Evolutionary conservation across 2,113 vertebrate species (phyloP).

Genomic region (Phrynocephalus versicolor): DNA sequence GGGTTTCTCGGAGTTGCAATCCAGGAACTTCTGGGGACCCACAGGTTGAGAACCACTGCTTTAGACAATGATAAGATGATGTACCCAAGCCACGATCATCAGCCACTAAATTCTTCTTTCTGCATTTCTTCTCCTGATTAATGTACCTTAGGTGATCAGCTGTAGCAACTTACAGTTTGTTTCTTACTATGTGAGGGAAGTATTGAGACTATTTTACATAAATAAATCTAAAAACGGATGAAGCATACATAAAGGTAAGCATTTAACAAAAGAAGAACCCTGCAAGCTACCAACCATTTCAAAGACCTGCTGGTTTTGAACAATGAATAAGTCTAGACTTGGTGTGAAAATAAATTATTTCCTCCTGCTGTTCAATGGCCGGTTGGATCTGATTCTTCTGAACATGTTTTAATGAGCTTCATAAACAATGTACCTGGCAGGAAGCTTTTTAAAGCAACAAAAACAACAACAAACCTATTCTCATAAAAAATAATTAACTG

Average conservation of each 20-base stretch:
- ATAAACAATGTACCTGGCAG: constrained; percentile 18
- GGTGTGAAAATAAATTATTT: constrained; percentile 45
- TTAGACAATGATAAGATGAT: no score
- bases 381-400: constrained; percentile 39
- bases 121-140: no score
- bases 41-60: no score
- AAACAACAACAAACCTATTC: neutral
- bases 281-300: constrained; percentile 48
- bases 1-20: no score
- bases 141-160: no score
- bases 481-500: constrained; percentile 13
- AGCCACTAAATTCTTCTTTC: no score
- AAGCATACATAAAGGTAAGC: constrained; percentile 27
- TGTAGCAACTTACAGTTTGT: no score
- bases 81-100: no score
- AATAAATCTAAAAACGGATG: constrained; percentile 57
- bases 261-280: constrained; percentile 44
- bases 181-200: no score
- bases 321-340: constrained; percentile 49
- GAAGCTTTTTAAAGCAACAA: constrained; percentile 29
- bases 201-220: constrained; percentile 54
- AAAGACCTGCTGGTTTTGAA: constrained; percentile 40
- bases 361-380: constrained; percentile 31
- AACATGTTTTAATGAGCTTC: constrained; percentile 50
- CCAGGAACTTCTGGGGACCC: no score